Evolutionary conservation across 2,113 vertebrate genomes (phyloP).

Genomic region (Cyprinus carpio): DNA sequence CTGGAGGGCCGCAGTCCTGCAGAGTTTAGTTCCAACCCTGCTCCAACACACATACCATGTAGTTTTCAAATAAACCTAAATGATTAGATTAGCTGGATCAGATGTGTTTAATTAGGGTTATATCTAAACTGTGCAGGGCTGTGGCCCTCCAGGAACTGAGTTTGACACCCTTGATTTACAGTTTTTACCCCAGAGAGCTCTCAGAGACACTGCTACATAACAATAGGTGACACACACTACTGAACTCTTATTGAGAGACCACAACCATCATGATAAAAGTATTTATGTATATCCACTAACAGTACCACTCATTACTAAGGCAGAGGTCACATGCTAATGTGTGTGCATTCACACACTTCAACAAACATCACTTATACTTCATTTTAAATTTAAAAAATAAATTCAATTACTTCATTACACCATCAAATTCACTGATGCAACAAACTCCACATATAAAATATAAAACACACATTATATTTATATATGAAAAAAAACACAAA

Average conservation of each 20-base stretch:
- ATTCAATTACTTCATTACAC: not conserved
- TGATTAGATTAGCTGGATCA: no score
- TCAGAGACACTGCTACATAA: not conserved
- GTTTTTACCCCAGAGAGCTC: conserved; percentile 2
- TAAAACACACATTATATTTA: not conserved
- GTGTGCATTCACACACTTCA: not conserved
- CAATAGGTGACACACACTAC: conserved; percentile 4
- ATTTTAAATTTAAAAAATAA: not conserved
- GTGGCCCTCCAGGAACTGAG: no score
- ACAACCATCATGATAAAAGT: not conserved
- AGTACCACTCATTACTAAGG: not conserved
- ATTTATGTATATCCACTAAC: not conserved
- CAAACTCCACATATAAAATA: not conserved
- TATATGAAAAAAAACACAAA: no score
- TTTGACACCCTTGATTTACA: no score
- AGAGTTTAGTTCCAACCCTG: no score
- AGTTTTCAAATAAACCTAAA: no score
- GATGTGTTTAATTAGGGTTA: no score
- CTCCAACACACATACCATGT: no score
- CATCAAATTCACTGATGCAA: not conserved
- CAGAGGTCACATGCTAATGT: not conserved
- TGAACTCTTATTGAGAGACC: not conserved
- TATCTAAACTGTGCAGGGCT: no score
- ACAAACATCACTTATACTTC: not conserved
- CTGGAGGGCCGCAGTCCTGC: no score